A percentile compares a stretch with the other conserved stretches of the same genome.
phyloP scores from a whole-genome alignment of 2,888 invertebrate genomes.

The Eretmocerus hayati region DNA sequence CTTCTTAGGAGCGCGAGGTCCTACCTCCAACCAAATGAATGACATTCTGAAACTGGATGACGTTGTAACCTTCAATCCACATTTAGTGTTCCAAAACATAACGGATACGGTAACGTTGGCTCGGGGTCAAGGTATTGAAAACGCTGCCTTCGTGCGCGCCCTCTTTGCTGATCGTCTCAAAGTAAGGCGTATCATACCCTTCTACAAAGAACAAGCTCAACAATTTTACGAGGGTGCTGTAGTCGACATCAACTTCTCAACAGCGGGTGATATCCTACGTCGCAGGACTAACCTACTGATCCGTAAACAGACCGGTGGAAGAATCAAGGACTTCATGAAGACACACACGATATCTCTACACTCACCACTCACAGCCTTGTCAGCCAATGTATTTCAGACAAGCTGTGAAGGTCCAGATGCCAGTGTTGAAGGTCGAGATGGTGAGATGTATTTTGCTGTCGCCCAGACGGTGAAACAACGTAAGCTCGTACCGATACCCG shows the following conservation, averaged over 20 bases:
- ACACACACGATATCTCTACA: conserved; percentile 64
- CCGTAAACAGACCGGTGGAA: conserved; percentile 70
- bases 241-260: conserved; percentile 75
- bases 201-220: conserved; percentile 81
- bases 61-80: conserved; percentile 85
- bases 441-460: conserved; percentile 81
- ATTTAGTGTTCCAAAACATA: conserved; percentile 77
- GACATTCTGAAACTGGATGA: conserved; percentile 77
- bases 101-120: conserved; percentile 70
- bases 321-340: conserved; percentile 68
- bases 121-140: conserved; percentile 64
- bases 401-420: conserved; percentile 71
- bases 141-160: conserved; percentile 74
- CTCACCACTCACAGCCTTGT: conserved; percentile 73
- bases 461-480: conserved; percentile 72
- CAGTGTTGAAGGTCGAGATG: conserved; percentile 71
- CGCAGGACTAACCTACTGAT: conserved; percentile 73
- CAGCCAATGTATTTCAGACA: conserved; percentile 78
- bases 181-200: conserved; percentile 68
- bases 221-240: conserved; percentile 83
- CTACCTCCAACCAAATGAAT: conserved; percentile 86
- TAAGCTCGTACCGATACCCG: conserved; percentile 75
- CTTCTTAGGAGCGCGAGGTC: conserved; percentile 77
- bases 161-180: conserved; percentile 75
- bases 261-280: conserved; percentile 75